Conservation (phyloP, 2,113 vertebrate genomes). For the Bos indicus region DNA sequence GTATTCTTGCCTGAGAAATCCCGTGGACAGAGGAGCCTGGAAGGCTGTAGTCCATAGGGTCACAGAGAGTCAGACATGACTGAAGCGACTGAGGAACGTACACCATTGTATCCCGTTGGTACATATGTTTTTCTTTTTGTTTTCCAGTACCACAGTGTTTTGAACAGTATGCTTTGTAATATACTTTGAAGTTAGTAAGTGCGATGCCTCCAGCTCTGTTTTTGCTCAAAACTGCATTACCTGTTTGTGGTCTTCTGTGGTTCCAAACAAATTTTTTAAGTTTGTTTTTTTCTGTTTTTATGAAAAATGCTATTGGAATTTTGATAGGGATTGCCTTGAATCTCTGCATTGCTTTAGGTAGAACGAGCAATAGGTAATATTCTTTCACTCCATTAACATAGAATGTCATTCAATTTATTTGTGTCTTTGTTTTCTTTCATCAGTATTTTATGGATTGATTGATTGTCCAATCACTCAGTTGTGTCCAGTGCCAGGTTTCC, state of each 20-base stretch:
- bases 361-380: background rate
- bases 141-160: background rate
- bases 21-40: background rate
- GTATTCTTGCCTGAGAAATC: background rate
- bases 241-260: background rate
- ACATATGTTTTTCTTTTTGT: background rate
- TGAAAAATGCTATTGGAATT: background rate
- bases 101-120: background rate
- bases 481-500: background rate
- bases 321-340: background rate
- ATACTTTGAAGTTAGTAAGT: background rate
- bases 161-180: background rate
- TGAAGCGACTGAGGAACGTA: background rate
- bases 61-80: background rate
- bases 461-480: background rate
- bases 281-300: background rate
- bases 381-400: background rate
- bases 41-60: background rate
- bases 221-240: background rate
- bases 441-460: background rate
- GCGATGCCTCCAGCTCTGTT: background rate
- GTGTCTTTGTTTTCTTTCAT: background rate
- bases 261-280: background rate
- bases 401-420: background rate
- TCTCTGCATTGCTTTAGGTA: background rate